Base-by-base conservation (phyloP, 2,113 vertebrate genomes). In the Catagonus wagneri region DNA sequence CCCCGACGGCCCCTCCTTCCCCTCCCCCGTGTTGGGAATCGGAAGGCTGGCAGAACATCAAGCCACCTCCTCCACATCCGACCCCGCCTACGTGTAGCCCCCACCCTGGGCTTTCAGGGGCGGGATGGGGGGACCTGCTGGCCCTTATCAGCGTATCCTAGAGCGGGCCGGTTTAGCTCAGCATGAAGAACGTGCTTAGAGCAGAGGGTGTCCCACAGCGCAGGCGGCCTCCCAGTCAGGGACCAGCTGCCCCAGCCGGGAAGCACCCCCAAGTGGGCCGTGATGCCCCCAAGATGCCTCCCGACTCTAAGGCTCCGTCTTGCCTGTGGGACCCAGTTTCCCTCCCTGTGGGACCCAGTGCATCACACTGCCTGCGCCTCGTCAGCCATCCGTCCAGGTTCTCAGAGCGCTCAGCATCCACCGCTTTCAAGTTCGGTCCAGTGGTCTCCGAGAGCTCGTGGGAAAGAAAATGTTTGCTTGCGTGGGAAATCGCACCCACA, bases 401-500 rank as follows among this genome's bases (percentile, higher is more conserved):
- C 39, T 88, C 9, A 34, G 52, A 27, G 4, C 19, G 54, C 34
- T 63, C 74, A 50, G 69, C 2, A 0, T 39, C 15, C 54, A 16
- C 32, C 36, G 32, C 68, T 15, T 34, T 72, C 66, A 0, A 34
- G 34, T 80, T 89, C 10, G 1, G 54, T 63, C 71, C 66, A 34
- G 66, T 74, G 91, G 29, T 71, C 76, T 85, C 68, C 66, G 54
- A 96, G 66, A 95, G 89, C 71, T 54, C 11, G 6, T 79, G 83
- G 89, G 81, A 61, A 44, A 44, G 44, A 44, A 8, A 44, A 81
- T 93, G 89, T 94, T 65, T 94, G 83, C 79, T 95, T 83, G 58
- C 10, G 25, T 97, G 90, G 92, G 88, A 96, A 92, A 92, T 94
- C 90, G 84, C 75, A 79, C 90, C 58, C 25, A 76, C 34, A 9